A percentile compares a stretch with the other conserved stretches of the same genome.
These are phyloP conservation scores for Chrysemys picta DNA, from an alignment of 2,113 vertebrate species.

Conservation along the genomic window DNA sequence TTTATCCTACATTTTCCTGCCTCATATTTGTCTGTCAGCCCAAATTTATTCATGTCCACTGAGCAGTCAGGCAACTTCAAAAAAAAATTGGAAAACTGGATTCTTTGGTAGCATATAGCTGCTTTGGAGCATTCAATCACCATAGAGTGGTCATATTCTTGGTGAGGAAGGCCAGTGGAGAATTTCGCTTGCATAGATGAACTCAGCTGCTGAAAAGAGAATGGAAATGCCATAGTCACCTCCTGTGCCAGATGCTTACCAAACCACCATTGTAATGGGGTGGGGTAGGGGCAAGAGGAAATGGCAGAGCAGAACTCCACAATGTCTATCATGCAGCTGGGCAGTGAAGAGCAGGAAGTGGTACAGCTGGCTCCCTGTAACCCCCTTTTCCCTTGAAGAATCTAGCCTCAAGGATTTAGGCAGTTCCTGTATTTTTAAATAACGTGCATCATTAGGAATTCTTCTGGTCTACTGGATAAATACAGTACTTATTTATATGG, in stretches of 20 bases:
- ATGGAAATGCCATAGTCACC: neutral
- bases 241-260: fast-evolving
- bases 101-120: neutral
- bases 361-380: neutral
- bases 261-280: neutral
- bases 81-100: neutral
- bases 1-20: neutral
- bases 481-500: neutral
- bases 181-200: neutral
- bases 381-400: neutral
- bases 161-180: neutral
- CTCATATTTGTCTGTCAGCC: neutral
- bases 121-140: fast-evolving
- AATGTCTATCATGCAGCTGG: neutral
- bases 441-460: neutral
- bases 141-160: neutral
- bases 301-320: neutral
- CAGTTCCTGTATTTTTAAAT: neutral
- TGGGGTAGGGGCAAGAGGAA: neutral
- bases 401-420: neutral
- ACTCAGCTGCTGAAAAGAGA: neutral
- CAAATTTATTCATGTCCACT: neutral
- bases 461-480: neutral
- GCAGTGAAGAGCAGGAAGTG: neutral
- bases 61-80: neutral